Conservation (phyloP, 1,140 invertebrate genomes). For the Aphelenchoides besseyi region DNA sequence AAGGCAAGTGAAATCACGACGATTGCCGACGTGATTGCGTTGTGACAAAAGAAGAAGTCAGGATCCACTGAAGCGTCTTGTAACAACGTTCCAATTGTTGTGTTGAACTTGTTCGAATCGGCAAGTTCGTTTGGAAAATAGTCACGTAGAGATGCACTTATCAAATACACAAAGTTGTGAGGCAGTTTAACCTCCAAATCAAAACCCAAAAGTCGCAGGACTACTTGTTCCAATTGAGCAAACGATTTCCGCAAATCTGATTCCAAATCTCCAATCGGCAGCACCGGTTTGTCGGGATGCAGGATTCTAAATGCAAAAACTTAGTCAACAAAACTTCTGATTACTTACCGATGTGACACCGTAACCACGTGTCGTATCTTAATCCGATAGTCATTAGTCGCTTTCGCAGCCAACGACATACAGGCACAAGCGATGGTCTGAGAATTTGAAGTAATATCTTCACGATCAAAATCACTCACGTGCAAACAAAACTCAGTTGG, state of each 20-base stretch:
- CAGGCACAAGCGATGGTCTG: slow-evolving; percentile 3
- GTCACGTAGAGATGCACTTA: background rate
- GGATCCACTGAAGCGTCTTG: slow-evolving; percentile 4
- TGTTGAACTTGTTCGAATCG: background rate
- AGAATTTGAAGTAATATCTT: too few relatives aligned
- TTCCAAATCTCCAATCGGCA: slow-evolving; percentile 11
- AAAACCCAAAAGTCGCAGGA: slow-evolving; percentile 3
- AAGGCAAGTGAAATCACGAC: slow-evolving; percentile 6
- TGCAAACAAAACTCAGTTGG: slow-evolving; percentile 11
- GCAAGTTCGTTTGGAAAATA: slow-evolving; percentile 1
- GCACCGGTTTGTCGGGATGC: slow-evolving; percentile 14
- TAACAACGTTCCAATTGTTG: slow-evolving; percentile 1
- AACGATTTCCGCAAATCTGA: background rate
- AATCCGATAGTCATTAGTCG: slow-evolving; percentile 3
- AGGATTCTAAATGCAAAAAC: slow-evolving; percentile 9
- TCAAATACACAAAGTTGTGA: background rate
- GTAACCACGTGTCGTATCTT: slow-evolving; percentile 5
- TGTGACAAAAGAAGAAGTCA: slow-evolving; percentile 5
- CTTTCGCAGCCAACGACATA: slow-evolving; percentile 14
- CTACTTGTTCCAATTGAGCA: slow-evolving; percentile 6
- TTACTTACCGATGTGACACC: slow-evolving; percentile 6
- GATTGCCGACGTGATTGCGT: background rate
- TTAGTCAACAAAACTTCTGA: background rate
- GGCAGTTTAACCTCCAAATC: slow-evolving; percentile 1
- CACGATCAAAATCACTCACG: too few relatives aligned